Percentiles rank a stretch among this genome's conserved stretches.
These are phyloP conservation scores for Sclerurus mexicanus DNA, from an alignment of 2,113 vertebrate genomes.

Conservation along the genomic window DNA sequence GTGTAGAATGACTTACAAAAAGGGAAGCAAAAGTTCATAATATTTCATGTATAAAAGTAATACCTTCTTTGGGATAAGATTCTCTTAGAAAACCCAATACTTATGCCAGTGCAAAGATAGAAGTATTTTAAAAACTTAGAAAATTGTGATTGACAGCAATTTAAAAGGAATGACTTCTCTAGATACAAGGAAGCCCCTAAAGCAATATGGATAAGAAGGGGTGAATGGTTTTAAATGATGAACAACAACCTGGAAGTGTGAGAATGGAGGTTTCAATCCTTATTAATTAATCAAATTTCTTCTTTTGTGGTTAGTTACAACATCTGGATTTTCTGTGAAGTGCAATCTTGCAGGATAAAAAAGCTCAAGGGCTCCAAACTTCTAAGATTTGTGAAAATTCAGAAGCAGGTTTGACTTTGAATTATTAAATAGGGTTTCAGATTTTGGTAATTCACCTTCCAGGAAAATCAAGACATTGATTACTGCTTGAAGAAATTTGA, in stretches of 20 bases:
- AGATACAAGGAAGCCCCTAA: conserved; percentile 60
- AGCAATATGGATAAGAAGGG: conserved; percentile 70
- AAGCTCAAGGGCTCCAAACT: background rate
- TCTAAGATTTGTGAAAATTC: background rate
- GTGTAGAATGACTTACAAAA: conserved; percentile 81
- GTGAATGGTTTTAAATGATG: conserved; percentile 67
- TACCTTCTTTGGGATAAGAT: conserved; percentile 75
- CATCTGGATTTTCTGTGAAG: conserved; percentile 59
- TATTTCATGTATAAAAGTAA: conserved; percentile 81
- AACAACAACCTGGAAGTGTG: conserved; percentile 69
- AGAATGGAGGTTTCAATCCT: conserved; percentile 63
- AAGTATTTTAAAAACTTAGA: conserved; percentile 66
- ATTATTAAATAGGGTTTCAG: background rate
- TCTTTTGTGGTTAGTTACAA: conserved; percentile 26
- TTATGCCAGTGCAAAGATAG: conserved; percentile 76
- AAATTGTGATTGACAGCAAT: conserved; percentile 68
- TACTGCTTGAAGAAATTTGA: conserved; percentile 63
- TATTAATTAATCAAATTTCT: conserved; percentile 75
- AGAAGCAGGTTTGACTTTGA: background rate
- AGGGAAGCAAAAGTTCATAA: conserved; percentile 78
- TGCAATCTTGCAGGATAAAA: conserved; percentile 13
- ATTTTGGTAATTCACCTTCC: background rate
- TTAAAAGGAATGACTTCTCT: conserved; percentile 70
- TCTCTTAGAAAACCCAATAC: conserved; percentile 71
- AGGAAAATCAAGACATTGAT: background rate